Percentiles rank a stretch among this genome's conserved stretches.
Evolutionary conservation across 2,888 invertebrate species (phyloP).

Genomic region (Eristalis arbustorum): DNA sequence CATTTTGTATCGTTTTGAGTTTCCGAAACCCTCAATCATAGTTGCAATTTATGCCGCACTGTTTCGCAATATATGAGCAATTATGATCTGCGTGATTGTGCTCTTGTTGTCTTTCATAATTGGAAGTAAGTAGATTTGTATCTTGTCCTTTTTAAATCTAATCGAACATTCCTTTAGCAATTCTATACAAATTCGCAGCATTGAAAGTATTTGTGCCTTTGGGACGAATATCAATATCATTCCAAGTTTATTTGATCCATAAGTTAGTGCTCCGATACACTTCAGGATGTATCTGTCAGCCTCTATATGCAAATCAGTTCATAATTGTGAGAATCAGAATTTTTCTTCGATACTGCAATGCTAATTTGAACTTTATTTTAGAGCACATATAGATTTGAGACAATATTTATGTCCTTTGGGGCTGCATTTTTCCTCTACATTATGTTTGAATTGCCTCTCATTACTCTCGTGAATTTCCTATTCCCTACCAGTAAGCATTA

Average conservation of each 20-base stretch:
- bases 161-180: slow-evolving; percentile 69
- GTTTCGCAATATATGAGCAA: slow-evolving; percentile 78
- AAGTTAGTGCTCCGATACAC: slow-evolving; percentile 72
- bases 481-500: slow-evolving; percentile 7
- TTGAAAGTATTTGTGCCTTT: slow-evolving; percentile 74
- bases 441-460: slow-evolving; percentile 40
- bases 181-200: slow-evolving; percentile 73
- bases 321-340: slow-evolving; percentile 72
- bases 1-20: slow-evolving; percentile 76
- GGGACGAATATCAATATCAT: slow-evolving; percentile 76
- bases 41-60: slow-evolving; percentile 79
- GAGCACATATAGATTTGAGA: slow-evolving; percentile 72
- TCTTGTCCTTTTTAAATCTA: not conserved
- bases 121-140: slow-evolving; percentile 74
- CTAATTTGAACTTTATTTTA: slow-evolving; percentile 65
- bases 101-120: slow-evolving; percentile 75
- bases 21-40: slow-evolving; percentile 76
- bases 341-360: not conserved
- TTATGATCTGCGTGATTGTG: slow-evolving; percentile 75
- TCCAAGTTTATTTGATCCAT: slow-evolving; percentile 77
- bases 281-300: slow-evolving; percentile 72
- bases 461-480: slow-evolving; percentile 31
- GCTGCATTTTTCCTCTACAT: slow-evolving; percentile 70
- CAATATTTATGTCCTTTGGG: slow-evolving; percentile 73
- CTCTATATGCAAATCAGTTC: slow-evolving; percentile 74